phyloP scores from a whole-genome alignment of 2,113 vertebrate genomes.

The Hyperopisus bebe region DNA sequence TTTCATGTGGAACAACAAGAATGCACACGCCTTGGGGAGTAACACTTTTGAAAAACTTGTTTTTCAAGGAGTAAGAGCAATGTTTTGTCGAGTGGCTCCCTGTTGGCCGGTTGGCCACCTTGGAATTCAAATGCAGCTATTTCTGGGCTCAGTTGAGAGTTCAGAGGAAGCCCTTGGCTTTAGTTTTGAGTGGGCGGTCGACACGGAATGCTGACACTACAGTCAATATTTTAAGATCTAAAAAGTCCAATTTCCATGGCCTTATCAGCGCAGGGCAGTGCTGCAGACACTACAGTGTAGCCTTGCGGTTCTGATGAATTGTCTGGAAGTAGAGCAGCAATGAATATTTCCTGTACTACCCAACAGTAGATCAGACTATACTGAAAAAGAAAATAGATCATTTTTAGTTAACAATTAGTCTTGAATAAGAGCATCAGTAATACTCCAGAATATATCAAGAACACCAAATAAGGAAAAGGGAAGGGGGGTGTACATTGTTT shows the following conservation, averaged over 20 bases:
- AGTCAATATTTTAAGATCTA: neutral
- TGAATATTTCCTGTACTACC: neutral
- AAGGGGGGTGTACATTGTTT: neutral
- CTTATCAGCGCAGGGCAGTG: neutral
- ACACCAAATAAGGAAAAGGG: neutral
- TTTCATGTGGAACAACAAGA: neutral
- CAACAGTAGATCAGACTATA: neutral
- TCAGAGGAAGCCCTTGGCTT: neutral
- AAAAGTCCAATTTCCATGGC: neutral
- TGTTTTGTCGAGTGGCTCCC: neutral
- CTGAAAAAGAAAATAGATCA: neutral
- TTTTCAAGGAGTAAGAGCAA: neutral
- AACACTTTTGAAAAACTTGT: neutral
- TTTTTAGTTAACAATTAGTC: neutral
- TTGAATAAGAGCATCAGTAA: neutral
- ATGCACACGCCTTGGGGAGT: neutral
- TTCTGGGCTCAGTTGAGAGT: neutral
- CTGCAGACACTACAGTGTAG: neutral
- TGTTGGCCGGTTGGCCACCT: neutral
- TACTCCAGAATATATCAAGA: neutral
- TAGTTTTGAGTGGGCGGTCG: neutral
- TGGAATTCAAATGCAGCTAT: neutral
- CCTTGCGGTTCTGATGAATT: neutral
- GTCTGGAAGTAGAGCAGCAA: neutral
- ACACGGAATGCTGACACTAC: neutral